Evolutionary conservation across 2,113 vertebrate species (phyloP).

Genomic region (Myxocyprinus asiaticus): DNA sequence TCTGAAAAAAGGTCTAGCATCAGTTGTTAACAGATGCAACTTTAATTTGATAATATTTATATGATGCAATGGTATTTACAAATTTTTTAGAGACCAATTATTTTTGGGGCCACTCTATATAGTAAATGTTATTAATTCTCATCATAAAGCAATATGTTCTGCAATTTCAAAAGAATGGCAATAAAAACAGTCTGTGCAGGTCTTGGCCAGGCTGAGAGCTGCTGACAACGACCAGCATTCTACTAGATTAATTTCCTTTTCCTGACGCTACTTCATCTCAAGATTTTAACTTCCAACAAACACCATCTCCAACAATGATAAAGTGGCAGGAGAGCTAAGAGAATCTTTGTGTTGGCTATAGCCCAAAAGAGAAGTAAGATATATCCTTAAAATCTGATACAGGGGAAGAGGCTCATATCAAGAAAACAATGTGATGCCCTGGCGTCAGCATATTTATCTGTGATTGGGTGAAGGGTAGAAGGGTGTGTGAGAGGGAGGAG

Average conservation of each 20-base stretch:
- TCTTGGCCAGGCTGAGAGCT: neutral
- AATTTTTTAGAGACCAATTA: too few species aligned
- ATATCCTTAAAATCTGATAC: conserved; percentile 6
- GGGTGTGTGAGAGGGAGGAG: neutral
- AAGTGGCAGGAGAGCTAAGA: conserved; percentile 10
- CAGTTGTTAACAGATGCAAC: too few species aligned
- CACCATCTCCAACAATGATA: conserved; percentile 16
- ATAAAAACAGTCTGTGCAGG: neutral
- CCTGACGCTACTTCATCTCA: neutral
- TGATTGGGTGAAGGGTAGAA: neutral
- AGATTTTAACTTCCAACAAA: conserved; percentile 17
- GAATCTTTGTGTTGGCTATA: neutral
- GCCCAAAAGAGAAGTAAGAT: neutral
- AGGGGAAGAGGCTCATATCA: conserved; percentile 19
- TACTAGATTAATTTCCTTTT: conserved; percentile 1
- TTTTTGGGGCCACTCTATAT: too few species aligned
- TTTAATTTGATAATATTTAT: too few species aligned
- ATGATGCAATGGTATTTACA: too few species aligned
- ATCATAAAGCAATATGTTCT: neutral
- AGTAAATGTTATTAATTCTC: neutral
- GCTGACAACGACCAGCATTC: neutral
- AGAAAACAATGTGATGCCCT: conserved; percentile 13
- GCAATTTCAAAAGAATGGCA: neutral
- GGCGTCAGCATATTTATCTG: conserved; percentile 17
- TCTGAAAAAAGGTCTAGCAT: too few species aligned